Percentiles rank a stretch among this genome's conserved stretches.
These are phyloP conservation scores for Neodiprion pinetum DNA, from an alignment of 1,140 invertebrate genomes.

Conservation along the genomic window DNA sequence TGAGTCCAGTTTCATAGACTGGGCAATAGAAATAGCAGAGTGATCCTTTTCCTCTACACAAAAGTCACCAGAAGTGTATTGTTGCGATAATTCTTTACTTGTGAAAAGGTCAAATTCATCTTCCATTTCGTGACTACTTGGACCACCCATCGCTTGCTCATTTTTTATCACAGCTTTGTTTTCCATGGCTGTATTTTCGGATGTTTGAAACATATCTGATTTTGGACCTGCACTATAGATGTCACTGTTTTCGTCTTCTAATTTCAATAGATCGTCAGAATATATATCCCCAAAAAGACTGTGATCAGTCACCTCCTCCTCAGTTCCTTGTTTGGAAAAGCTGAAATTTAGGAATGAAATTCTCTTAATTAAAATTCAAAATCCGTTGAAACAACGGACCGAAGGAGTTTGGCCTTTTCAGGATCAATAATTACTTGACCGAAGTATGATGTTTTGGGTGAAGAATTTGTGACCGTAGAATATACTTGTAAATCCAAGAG, in stretches of 20 bases:
- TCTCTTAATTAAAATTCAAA: constrained; percentile 28
- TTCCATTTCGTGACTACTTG: not conserved
- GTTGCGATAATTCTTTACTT: not conserved
- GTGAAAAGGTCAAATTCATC: not conserved
- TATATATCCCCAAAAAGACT: constrained; percentile 27
- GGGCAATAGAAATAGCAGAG: no score
- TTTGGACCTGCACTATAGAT: no score
- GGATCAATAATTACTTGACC: constrained; percentile 19
- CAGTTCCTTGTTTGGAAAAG: not conserved
- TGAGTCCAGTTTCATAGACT: no score
- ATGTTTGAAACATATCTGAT: no score
- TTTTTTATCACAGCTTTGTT: no score
- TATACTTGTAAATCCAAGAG: constrained; percentile 49
- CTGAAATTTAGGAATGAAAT: no score
- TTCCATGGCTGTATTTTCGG: no score
- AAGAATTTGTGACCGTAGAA: constrained; percentile 40
- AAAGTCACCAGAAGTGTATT: not conserved
- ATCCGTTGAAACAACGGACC: constrained; percentile 22
- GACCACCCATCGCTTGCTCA: not conserved
- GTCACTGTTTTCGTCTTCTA: constrained; percentile 23
- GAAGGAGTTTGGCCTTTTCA: no score
- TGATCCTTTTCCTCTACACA: not conserved
- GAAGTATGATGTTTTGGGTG: constrained; percentile 12
- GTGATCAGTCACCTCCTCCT: constrained; percentile 4
- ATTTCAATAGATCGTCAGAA: constrained; percentile 23